These are phyloP conservation scores for Parnassius smintheus DNA, from an alignment of 2,888 invertebrate genomes.

Conservation along the genomic window DNA sequence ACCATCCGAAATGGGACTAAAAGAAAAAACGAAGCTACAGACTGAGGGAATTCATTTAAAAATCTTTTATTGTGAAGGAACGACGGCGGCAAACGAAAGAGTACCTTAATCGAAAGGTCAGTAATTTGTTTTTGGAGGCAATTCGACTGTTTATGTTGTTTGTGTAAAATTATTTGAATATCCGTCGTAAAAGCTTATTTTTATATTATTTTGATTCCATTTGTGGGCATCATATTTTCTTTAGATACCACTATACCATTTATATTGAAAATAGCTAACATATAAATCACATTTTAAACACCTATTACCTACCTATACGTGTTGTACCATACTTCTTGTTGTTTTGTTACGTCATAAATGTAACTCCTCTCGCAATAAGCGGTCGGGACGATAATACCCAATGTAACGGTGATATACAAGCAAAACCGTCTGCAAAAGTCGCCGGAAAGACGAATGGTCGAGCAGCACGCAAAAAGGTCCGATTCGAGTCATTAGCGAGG, in stretches of 20 bases:
- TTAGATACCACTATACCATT: no score
- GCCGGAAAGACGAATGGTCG: slow-evolving; percentile 70
- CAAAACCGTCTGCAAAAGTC: slow-evolving; percentile 61
- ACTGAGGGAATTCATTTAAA: slow-evolving; percentile 72
- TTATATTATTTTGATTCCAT: not conserved
- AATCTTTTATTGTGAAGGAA: slow-evolving; percentile 74
- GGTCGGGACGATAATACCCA: slow-evolving; percentile 43
- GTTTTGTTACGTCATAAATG: slow-evolving; percentile 9
- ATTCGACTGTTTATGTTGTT: slow-evolving; percentile 39
- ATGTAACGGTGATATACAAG: slow-evolving; percentile 41
- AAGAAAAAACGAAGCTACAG: slow-evolving; percentile 59
- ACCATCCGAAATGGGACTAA: slow-evolving; percentile 71
- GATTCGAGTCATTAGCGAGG: slow-evolving; percentile 66
- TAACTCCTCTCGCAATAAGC: slow-evolving; percentile 20
- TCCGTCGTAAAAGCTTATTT: not conserved
- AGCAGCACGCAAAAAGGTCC: slow-evolving; percentile 69
- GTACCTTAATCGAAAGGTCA: slow-evolving; percentile 57
- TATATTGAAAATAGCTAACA: no score
- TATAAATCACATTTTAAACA: no score
- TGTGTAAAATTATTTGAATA: slow-evolving; percentile 15
- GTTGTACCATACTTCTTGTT: no score
- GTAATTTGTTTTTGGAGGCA: slow-evolving; percentile 51
- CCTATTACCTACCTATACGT: no score
- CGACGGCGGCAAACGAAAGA: slow-evolving; percentile 47
- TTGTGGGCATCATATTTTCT: no score